These are phyloP conservation scores for Eleginops maclovinus DNA, from an alignment of 2,113 vertebrate species.

Conservation along the genomic window DNA sequence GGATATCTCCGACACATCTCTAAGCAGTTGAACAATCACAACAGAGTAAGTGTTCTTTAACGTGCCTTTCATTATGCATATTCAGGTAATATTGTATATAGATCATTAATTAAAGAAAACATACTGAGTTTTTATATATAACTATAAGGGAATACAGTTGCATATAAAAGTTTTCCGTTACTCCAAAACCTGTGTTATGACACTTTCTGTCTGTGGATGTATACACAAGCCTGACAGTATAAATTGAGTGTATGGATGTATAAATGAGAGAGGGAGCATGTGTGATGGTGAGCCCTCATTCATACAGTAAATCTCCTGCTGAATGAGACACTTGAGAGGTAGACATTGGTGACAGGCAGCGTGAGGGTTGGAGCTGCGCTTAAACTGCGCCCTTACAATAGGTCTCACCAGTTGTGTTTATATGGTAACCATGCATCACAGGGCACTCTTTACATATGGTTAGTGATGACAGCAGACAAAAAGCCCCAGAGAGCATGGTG, in stretches of 20 bases:
- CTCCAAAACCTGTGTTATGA: conserved; percentile 28
- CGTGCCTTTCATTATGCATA: no score
- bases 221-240: conserved; percentile 1
- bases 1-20: no score
- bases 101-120: no score
- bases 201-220: conserved; percentile 11
- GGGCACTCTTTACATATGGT: conserved; percentile 31
- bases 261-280: conserved; percentile 3
- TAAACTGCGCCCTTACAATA: conserved; percentile 39
- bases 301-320: conserved; percentile 50
- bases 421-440: conserved; percentile 35
- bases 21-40: no score
- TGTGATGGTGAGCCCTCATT: neutral
- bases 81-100: no score
- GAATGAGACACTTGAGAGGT: conserved; percentile 52
- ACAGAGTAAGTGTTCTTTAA: no score
- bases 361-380: neutral
- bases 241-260: conserved; percentile 5
- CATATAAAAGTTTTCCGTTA: no score
- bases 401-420: conserved; percentile 33
- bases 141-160: no score
- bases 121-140: no score
- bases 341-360: conserved; percentile 37
- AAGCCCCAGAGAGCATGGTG: conserved; percentile 31
- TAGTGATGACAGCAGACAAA: conserved; percentile 46